Conservation (phyloP, 2,797 vertebrate species). For the Adrianichthys oophorus region DNA sequence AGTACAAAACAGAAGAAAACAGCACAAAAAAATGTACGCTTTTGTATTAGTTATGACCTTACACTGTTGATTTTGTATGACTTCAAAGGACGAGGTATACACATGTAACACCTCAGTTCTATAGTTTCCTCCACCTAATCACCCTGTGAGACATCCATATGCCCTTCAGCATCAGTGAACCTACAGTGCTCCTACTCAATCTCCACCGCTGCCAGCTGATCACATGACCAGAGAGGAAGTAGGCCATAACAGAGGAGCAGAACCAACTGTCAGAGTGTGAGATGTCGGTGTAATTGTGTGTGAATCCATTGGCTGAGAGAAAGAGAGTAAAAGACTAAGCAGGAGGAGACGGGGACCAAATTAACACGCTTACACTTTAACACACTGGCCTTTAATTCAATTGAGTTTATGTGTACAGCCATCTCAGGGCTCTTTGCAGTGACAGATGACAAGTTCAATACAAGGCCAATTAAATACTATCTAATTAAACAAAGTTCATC, state of each 20-base stretch:
- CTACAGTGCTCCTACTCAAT: constrained; percentile 63
- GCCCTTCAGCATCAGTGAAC: constrained; percentile 53
- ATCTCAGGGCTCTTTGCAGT: background rate
- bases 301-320: background rate
- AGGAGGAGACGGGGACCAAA: background rate
- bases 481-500: background rate
- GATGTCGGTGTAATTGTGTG: constrained; percentile 3
- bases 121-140: no score
- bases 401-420: background rate
- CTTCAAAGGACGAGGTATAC: no score
- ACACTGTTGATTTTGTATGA: no score
- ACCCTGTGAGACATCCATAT: background rate
- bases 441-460: constrained; percentile 10
- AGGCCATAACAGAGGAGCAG: constrained; percentile 58
- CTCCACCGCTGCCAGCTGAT: constrained; percentile 48
- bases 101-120: no score
- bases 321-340: background rate
- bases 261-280: constrained; percentile 12
- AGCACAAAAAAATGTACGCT: no score
- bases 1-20: no score
- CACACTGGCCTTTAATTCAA: background rate
- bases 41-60: no score
- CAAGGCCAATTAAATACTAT: constrained; percentile 1
- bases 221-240: constrained; percentile 67
- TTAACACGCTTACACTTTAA: constrained; percentile 12